Conservation (phyloP, 2,797 vertebrate genomes). For the Fistularia commersonii region DNA sequence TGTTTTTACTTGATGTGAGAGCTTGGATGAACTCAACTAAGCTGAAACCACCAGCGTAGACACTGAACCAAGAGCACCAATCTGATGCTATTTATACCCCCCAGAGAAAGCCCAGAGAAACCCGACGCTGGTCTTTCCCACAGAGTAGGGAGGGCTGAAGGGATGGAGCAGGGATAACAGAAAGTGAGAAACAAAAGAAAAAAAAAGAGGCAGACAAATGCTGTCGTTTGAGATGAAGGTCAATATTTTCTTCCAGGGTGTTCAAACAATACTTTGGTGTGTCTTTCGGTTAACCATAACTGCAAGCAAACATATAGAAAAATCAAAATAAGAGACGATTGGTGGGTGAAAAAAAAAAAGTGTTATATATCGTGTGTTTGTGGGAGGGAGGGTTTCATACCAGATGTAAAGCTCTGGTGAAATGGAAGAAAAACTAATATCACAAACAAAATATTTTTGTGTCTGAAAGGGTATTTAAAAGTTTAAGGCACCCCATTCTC, state of each 20-base stretch:
- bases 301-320: no score
- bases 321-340: no score
- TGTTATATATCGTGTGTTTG: no score
- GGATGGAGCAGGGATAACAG: constrained; percentile 11
- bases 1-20: constrained; percentile 10
- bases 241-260: constrained; percentile 37
- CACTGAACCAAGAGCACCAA: constrained; percentile 47
- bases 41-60: constrained; percentile 54
- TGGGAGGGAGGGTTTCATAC: no score
- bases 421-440: no score
- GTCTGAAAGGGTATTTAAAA: no score
- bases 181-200: neutral
- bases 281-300: constrained; percentile 49
- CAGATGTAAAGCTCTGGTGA: no score
- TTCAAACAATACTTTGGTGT: constrained; percentile 11
- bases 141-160: constrained; percentile 31
- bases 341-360: no score
- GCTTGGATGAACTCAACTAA: constrained; percentile 41
- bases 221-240: constrained; percentile 44
- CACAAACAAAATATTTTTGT: no score
- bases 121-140: constrained; percentile 63
- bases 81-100: constrained; percentile 63
- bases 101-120: constrained; percentile 47
- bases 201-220: constrained; percentile 7
- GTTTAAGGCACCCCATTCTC: no score